Evolutionary conservation across 2,888 invertebrate genomes (phyloP), one percentile per base, ranked within the genome.

Genomic region (Scaeva pyrastri): DNA sequence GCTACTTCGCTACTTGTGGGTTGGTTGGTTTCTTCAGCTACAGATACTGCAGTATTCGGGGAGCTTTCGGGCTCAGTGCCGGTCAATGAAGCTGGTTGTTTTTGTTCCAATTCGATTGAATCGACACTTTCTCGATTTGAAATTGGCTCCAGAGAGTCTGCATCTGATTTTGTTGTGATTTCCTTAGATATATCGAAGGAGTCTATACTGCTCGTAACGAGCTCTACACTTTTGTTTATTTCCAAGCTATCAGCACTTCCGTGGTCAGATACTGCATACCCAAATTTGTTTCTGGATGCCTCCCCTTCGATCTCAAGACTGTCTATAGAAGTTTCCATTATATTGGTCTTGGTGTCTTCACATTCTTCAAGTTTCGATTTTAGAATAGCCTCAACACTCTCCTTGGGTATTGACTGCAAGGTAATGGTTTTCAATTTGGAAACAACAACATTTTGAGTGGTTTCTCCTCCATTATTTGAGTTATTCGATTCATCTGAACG

Each of bases 161-260:
- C 89, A 60, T 93, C 92, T 1, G 92, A 91, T 60, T 90, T 89
- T 26, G 91, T 91, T 14, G 91, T 91, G 0, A 90, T 90, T 83
- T 91, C 92, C 92, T 91, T 94, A 0, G 92, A 92, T 26, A 91
- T 91, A 93, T 92, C 92, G 19, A 92, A 92, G 11, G 93, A 92
- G 55, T 92, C 94, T 12, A 94, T 94, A 88, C 94, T 94, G 88
- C 94, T 94, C 4, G 94, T 94, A 92, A 94, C 93, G 82, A 94
- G 94, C 93, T 88, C 93, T 90, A 92, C 92, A 75, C 93, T 93
- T 58, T 94, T 94, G 89, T 94, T 94, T 85, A 94, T 93, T 88
- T 96, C 96, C 75, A 96, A 91, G 72, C 96, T 96, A 89, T 96
- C 96, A 1, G 94, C 94, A 89, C 95, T 96, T 55, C 94, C 72